A percentile compares a stretch with the other conserved stretches of the same genome.
phyloP scores from a whole-genome alignment of 2,888 invertebrate species.

The Mystacides longicornis region DNA sequence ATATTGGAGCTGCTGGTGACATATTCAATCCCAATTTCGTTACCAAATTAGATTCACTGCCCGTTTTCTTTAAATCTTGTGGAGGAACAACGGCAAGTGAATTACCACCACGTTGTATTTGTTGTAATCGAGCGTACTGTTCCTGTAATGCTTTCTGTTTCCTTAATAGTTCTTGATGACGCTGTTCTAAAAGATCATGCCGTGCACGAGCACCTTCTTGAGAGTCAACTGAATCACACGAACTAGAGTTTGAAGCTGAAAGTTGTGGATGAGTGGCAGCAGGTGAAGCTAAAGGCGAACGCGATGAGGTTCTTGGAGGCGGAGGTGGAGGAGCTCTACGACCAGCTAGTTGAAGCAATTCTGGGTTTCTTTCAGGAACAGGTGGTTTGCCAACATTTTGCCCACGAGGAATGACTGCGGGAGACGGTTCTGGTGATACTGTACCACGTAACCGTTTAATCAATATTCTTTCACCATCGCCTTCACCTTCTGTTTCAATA shows the following conservation, averaged over 20 bases:
- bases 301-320: slow-evolving; percentile 83
- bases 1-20: slow-evolving; percentile 38
- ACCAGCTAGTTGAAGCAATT: slow-evolving; percentile 64
- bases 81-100: slow-evolving; percentile 55
- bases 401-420: slow-evolving; percentile 60
- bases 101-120: slow-evolving; percentile 72
- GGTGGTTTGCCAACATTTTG: slow-evolving; percentile 61
- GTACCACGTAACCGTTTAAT: slow-evolving; percentile 70
- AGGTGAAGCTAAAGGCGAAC: slow-evolving; percentile 81
- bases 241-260: slow-evolving; percentile 51
- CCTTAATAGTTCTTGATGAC: slow-evolving; percentile 80
- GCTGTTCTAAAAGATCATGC: slow-evolving; percentile 73
- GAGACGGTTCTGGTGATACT: slow-evolving; percentile 73
- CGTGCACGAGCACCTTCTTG: slow-evolving; percentile 51
- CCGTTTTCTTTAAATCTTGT: slow-evolving; percentile 74
- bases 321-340: slow-evolving; percentile 84
- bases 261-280: slow-evolving; percentile 34
- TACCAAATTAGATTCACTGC: slow-evolving; percentile 79
- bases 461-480: slow-evolving; percentile 19
- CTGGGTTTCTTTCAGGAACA: slow-evolving; percentile 73
- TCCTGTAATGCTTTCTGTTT: slow-evolving; percentile 86
- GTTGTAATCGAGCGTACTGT: slow-evolving; percentile 83
- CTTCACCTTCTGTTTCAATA: slow-evolving; percentile 22
- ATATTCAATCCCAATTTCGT: slow-evolving; percentile 73
- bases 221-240: slow-evolving; percentile 69